Base-by-base conservation (phyloP, 2,113 vertebrate species). In the Tenrec ecaudatus region DNA sequence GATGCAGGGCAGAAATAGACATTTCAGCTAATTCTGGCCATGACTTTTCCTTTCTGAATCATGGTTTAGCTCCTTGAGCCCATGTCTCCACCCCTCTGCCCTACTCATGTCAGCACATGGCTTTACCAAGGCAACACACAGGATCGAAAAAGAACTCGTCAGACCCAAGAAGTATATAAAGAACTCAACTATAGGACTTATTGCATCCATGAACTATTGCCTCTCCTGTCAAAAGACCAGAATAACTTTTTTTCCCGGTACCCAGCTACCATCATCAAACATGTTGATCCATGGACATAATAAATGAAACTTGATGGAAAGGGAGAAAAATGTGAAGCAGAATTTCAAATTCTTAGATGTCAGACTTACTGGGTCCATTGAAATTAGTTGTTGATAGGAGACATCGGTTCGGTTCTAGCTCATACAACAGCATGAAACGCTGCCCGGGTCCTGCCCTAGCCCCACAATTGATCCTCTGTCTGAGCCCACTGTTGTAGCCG, bases 21-120 rank as follows among this genome's bases (percentile, higher is more conserved):
- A 82, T 88, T 93, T 96, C 86, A 92, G 95, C 78, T 92, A 82
- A 92, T 93, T 87, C 43, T 91, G 93, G 82, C 43, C 66, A 86
- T 10, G 60, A 33, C n/a, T 73, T 82, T 89, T 78, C 62, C 29
- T 38, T 73, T 89, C 29, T 12, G n/a, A 53, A 43, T 17, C 69
- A 40, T 75, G 33, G 33, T 22, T 6, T 81, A 60, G 31, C 23
- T n/a, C 60, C 3, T 93, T 87, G 86, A 58, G 86, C 66, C 57
- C 83, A 87, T 71, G 86, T 9, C 47, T 91, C 78, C 73, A 38
- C 7, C 27, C 11, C 29, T 73, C 27, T 91, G 58, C 73, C 60
- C 15, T 58, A 29, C 0, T 16, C 47, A 43, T 88, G 1, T 79
- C 29, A 75, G 77, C 58, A 22, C n/a, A 16, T 17, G n/a, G 75